Percentiles rank a stretch among this genome's conserved stretches.
phyloP scores from a whole-genome alignment of 1,140 invertebrate genomes.

The Magallana ariakensis region DNA sequence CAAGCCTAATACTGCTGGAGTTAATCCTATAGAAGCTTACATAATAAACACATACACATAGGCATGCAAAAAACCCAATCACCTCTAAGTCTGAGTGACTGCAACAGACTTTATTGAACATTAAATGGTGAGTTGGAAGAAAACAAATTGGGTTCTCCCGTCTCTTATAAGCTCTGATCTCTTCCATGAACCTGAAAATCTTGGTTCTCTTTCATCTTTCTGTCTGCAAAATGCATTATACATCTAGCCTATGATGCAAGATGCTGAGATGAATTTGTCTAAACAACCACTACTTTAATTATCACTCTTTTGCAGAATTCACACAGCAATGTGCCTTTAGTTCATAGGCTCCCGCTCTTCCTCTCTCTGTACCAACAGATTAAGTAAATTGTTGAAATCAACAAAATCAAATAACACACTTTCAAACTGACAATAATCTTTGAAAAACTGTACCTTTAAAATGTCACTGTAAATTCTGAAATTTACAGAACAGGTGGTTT shows the following conservation, averaged over 20 bases:
- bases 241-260: constrained; percentile 12
- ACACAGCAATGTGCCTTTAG: neutral
- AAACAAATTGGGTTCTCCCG: constrained; percentile 19
- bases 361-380: too few species aligned
- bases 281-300: constrained; percentile 31
- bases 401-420: neutral
- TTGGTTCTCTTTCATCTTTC: constrained; percentile 8
- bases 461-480: too few species aligned
- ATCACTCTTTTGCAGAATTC: constrained; percentile 28
- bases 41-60: constrained; percentile 20
- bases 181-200: constrained; percentile 26
- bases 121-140: constrained; percentile 31
- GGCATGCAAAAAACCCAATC: constrained; percentile 3
- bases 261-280: constrained; percentile 23
- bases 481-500: too few species aligned
- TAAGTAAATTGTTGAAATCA: too few species aligned
- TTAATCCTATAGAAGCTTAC: constrained; percentile 22
- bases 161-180: constrained; percentile 15
- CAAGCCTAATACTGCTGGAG: neutral
- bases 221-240: constrained; percentile 34
- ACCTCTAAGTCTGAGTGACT: constrained; percentile 7
- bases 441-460: neutral
- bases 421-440: neutral
- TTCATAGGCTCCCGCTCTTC: too few species aligned
- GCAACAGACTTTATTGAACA: constrained; percentile 25